Evolutionary conservation across 2,797 vertebrate genomes (phyloP), one percentile per base, ranked within the genome.

Genomic region (Mus spretus): DNA sequence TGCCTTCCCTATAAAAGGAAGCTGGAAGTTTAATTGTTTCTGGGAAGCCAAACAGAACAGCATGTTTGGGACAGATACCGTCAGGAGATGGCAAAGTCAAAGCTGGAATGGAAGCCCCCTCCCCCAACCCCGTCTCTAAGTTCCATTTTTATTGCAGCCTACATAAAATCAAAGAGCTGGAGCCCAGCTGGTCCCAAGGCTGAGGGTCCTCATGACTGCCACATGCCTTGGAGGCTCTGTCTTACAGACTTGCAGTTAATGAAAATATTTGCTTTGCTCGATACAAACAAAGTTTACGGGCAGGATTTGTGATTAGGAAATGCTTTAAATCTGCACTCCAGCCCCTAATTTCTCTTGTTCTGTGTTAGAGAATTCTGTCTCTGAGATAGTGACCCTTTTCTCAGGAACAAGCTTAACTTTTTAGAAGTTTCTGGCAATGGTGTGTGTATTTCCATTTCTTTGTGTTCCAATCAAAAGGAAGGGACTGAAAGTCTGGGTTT

Each of bases 201-300:
- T n/a, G 67, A 72, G 96, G 83, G 93, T 94, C 91, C 77, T 97
- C 72, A 28, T 34, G 94, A 70, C 59, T 93, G 15, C 4, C 1
- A 91, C 88, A 53, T 57, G 87, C 93, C 94, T 72, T 89, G 92
- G 92, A 97, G 95, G 86, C 0, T 8, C 78, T 79, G 67, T 84
- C 34, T 40, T 50, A 31, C 78, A 93, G 90, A 95, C 86, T 89
- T 91, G 55, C 34, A 20, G 89, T 96, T 97, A 82, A 93, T 94
- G 96, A 94, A 98, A 97, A 93, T 93, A 96, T 97, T 98, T 98
- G 86, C 89, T 86, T 95, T 95, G 74, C 22, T 90, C 83, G 77
- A 91, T 91, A 37, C 96, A 97, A 97, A 97, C 79, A 97, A 95
- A 90, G 47, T 90, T 92, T 92, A 90, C 83, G 40, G 91, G 83